These are phyloP conservation scores for Macropodus opercularis DNA, from an alignment of 2,797 vertebrate species.

Conservation along the genomic window DNA sequence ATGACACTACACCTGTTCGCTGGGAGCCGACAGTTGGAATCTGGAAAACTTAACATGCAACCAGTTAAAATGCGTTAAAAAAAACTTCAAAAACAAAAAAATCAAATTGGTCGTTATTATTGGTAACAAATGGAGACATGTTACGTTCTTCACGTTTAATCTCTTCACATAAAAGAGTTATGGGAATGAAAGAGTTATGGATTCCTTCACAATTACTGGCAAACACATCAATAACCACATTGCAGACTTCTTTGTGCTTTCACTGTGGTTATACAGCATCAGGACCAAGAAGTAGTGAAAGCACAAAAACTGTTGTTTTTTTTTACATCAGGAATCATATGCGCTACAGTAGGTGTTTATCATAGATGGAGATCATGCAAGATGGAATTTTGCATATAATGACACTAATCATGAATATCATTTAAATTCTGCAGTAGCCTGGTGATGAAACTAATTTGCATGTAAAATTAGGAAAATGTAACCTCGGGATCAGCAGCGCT, in stretches of 20 bases:
- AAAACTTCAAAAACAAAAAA: no score
- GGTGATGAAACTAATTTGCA: slow-evolving; percentile 39
- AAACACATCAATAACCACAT: not conserved
- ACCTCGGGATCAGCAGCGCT: slow-evolving; percentile 24
- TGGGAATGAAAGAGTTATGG: no score
- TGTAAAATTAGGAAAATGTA: slow-evolving; percentile 33
- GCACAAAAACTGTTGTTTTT: not conserved
- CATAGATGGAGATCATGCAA: not conserved
- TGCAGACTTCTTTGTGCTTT: not conserved
- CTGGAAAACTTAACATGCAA: no score
- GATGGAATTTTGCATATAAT: slow-evolving; percentile 36
- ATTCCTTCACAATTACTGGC: not conserved
- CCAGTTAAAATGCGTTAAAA: no score
- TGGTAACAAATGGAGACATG: no score
- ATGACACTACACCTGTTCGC: not conserved
- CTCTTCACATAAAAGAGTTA: no score
- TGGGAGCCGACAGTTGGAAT: no score
- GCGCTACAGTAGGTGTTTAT: not conserved
- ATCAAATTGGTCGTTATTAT: no score
- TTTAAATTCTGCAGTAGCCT: slow-evolving; percentile 26
- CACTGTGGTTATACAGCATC: not conserved
- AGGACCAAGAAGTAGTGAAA: no score
- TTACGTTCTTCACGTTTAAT: no score
- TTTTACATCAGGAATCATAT: not conserved
- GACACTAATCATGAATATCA: slow-evolving; percentile 33